A percentile compares a stretch with the other conserved stretches of the same genome.
Evolutionary conservation across 1,140 invertebrate genomes (phyloP).

Genomic region (Littorina saxatilis): DNA sequence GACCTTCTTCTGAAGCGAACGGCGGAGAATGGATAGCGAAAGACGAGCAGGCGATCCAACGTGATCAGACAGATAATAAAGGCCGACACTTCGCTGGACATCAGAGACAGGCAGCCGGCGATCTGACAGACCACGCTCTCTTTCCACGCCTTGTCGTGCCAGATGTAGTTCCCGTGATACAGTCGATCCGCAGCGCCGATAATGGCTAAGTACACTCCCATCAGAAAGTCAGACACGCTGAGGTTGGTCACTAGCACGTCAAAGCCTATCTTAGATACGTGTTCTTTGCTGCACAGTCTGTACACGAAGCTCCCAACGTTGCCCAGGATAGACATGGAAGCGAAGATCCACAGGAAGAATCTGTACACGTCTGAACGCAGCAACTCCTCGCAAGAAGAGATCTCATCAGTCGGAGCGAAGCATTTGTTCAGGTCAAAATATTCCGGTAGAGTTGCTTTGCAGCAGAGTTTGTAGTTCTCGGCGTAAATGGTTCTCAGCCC

Average conservation of each 20-base stretch:
- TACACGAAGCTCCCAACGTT: constrained; percentile 55
- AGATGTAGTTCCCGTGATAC: constrained; percentile 61
- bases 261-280: constrained; percentile 49
- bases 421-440: constrained; percentile 45
- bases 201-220: constrained; percentile 68
- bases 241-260: constrained; percentile 60
- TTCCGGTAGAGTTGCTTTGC: constrained; percentile 33
- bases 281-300: constrained; percentile 32
- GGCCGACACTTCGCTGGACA: constrained; percentile 61
- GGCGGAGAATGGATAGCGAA: constrained; percentile 56
- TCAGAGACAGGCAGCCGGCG: constrained; percentile 59
- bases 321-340: constrained; percentile 47
- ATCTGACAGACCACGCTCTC: constrained; percentile 53
- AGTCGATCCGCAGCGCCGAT: constrained; percentile 59
- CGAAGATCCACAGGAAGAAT: constrained; percentile 53
- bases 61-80: constrained; percentile 63
- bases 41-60: constrained; percentile 56
- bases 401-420: constrained; percentile 43
- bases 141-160: constrained; percentile 59
- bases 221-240: constrained; percentile 62
- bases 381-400: constrained; percentile 57
- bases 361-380: constrained; percentile 43
- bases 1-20: constrained; percentile 28
- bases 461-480: constrained; percentile 52
- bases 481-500: constrained; percentile 44